A percentile compares a stretch with the other conserved stretches of the same genome.
These are phyloP conservation scores for Brachyistius frenatus DNA, from an alignment of 2,113 vertebrate genomes.

Conservation along the genomic window DNA sequence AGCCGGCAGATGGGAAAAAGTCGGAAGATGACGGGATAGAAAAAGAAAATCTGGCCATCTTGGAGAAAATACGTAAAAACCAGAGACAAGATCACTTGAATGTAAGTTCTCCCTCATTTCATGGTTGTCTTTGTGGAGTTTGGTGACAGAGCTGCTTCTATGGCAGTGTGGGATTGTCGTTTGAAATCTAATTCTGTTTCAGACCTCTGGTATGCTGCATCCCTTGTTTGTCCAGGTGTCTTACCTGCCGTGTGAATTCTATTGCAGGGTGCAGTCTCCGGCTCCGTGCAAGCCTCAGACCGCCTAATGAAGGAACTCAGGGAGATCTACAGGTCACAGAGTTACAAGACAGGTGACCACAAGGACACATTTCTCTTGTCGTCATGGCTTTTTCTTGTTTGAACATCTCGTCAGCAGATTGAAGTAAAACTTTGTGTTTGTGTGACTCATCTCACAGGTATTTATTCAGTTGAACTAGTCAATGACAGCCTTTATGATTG, in stretches of 20 bases:
- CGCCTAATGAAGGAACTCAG: slow-evolving; percentile 99
- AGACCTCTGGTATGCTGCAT: too few relatives aligned
- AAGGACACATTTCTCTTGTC: not conserved
- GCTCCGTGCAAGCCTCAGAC: slow-evolving; percentile 98
- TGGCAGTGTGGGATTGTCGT: not conserved
- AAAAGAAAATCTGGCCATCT: slow-evolving; percentile 96
- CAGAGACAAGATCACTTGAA: slow-evolving; percentile 99
- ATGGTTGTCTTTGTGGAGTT: not conserved
- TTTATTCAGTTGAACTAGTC: slow-evolving; percentile 98
- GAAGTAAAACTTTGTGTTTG: not conserved
- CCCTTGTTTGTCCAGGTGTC: not conserved
- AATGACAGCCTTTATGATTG: slow-evolving; percentile 98
- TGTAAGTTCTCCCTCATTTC: slow-evolving; percentile 85
- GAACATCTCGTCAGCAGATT: not conserved
- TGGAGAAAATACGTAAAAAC: slow-evolving; percentile 99
- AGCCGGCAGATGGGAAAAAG: slow-evolving; percentile 93
- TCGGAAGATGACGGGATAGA: slow-evolving; percentile 98
- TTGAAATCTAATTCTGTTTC: not conserved
- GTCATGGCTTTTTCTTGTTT: not conserved
- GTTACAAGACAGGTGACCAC: slow-evolving; percentile 94
- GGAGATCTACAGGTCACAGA: slow-evolving; percentile 99
- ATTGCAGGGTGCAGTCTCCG: slow-evolving; percentile 94
- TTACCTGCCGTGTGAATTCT: not conserved
- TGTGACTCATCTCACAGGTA: slow-evolving; percentile 85
- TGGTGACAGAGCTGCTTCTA: too few relatives aligned